Percentiles rank a stretch among this genome's conserved stretches.
Conservation (phyloP, 2,113 vertebrate species). For the Tachysurus fulvidraco region DNA sequence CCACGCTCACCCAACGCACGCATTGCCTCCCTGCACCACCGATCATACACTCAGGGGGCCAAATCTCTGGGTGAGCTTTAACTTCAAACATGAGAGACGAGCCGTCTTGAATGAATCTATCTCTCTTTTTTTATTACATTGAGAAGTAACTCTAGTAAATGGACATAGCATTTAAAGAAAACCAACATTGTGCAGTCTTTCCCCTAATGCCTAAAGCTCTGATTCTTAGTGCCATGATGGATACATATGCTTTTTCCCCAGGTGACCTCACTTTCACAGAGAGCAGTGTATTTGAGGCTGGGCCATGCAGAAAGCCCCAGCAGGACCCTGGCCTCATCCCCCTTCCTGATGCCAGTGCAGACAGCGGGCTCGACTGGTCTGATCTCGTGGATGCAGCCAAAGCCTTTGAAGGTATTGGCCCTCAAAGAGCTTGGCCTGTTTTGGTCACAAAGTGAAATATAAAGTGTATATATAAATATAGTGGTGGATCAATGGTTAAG, state of each 20-base stretch:
- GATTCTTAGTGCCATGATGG: not conserved
- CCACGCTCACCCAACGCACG: constrained; percentile 90
- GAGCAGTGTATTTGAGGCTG: constrained; percentile 85
- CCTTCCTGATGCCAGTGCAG: constrained; percentile 83
- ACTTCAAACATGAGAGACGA: not conserved
- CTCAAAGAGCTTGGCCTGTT: constrained; percentile 26
- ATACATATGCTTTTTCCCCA: constrained; percentile 53
- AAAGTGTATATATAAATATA: too few relatives aligned
- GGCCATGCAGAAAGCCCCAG: constrained; percentile 83
- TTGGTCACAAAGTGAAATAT: not conserved
- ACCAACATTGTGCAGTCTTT: not conserved
- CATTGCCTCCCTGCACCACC: constrained; percentile 84
- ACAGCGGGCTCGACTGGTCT: constrained; percentile 88
- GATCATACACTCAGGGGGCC: constrained; percentile 92
- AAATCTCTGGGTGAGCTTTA: constrained; percentile 77
- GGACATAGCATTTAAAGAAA: not conserved
- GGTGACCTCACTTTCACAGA: constrained; percentile 96
- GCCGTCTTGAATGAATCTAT: not conserved
- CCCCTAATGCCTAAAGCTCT: not conserved
- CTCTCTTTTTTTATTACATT: not conserved
- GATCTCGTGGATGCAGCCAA: constrained; percentile 96
- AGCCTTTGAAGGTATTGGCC: constrained; percentile 84
- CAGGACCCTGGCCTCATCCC: constrained; percentile 92
- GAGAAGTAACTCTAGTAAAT: not conserved
- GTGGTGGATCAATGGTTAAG: too few relatives aligned